phyloP scores from a whole-genome alignment of 1,140 invertebrate genomes.

The Dinothrombium tinctorium region DNA sequence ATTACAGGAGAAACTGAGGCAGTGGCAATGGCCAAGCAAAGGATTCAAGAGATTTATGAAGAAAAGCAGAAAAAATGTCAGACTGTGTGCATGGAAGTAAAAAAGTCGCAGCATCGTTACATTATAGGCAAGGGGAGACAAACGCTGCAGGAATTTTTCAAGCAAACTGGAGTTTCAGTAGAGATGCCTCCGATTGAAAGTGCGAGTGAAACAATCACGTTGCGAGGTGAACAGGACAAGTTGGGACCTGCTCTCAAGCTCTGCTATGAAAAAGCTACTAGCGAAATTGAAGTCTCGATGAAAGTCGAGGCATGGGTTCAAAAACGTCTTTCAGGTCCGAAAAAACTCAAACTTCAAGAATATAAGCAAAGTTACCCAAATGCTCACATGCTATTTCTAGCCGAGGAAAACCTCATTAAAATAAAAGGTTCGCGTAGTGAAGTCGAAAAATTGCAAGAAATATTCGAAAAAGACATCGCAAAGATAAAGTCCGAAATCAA shows the following conservation, averaged over 20 bases:
- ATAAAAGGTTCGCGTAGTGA: slow-evolving; percentile 89
- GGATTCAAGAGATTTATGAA: slow-evolving; percentile 59
- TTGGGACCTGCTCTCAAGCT: slow-evolving; percentile 51
- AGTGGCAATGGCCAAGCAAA: slow-evolving; percentile 56
- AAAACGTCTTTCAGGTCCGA: slow-evolving; percentile 85
- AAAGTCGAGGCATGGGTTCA: slow-evolving; percentile 84
- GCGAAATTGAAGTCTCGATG: slow-evolving; percentile 58
- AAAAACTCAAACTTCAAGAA: slow-evolving; percentile 71
- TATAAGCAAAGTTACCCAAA: slow-evolving; percentile 66
- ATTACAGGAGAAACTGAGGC: slow-evolving; percentile 91
- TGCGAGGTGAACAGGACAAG: slow-evolving; percentile 46
- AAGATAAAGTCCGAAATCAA: slow-evolving; percentile 52
- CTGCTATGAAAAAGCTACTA: slow-evolving; percentile 90
- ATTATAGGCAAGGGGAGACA: slow-evolving; percentile 66
- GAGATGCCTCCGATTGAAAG: slow-evolving; percentile 81
- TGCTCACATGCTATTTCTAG: slow-evolving; percentile 23
- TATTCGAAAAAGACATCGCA: slow-evolving; percentile 49
- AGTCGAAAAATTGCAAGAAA: slow-evolving; percentile 56
- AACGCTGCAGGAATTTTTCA: slow-evolving; percentile 73
- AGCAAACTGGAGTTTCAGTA: slow-evolving; percentile 72
- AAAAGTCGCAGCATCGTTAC: slow-evolving; percentile 87
- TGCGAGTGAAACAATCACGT: slow-evolving; percentile 64
- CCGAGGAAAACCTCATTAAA: slow-evolving; percentile 62
- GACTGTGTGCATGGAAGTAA: slow-evolving; percentile 77
- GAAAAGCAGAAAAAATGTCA: slow-evolving; percentile 60